These are phyloP conservation scores for Pimpla rufipes DNA, from an alignment of 2,888 invertebrate genomes.

Conservation along the genomic window DNA sequence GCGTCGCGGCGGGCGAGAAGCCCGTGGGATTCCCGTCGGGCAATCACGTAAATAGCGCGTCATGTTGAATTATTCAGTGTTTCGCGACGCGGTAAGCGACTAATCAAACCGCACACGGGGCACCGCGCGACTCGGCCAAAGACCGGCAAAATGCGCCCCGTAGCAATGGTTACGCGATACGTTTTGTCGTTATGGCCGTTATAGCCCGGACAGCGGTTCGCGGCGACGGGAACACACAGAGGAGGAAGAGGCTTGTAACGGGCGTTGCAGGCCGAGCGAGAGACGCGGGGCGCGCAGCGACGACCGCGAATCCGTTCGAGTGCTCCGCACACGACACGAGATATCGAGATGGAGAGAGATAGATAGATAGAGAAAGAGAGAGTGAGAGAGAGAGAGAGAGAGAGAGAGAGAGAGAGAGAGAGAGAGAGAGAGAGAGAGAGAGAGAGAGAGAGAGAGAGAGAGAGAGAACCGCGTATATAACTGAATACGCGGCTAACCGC, in stretches of 20 bases:
- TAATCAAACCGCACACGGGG: constrained; percentile 69
- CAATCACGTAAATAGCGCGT: constrained; percentile 71
- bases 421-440: background rate
- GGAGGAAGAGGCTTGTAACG: background rate
- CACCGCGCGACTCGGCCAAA: constrained; percentile 16
- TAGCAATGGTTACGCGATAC: constrained; percentile 25
- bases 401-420: background rate
- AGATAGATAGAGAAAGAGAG: no score
- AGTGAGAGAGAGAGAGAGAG: background rate
- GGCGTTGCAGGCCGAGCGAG: constrained; percentile 24
- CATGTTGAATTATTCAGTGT: constrained; percentile 75
- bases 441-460: background rate
- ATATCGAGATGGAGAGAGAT: no score
- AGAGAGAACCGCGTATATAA: background rate
- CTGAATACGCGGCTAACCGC: constrained; percentile 44
- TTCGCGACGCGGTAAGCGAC: constrained; percentile 73
- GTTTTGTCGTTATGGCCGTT: constrained; percentile 32
- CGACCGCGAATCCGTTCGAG: constrained; percentile 6
- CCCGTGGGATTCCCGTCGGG: constrained; percentile 49
- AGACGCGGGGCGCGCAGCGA: background rate
- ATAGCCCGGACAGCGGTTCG: constrained; percentile 9
- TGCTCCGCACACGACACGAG: background rate
- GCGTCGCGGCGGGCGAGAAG: constrained; percentile 33
- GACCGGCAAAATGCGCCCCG: constrained; percentile 24
- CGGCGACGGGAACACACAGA: background rate